Evolutionary conservation across 2,797 vertebrate genomes (phyloP).

Genomic region (Clarias laeviceps): DNA sequence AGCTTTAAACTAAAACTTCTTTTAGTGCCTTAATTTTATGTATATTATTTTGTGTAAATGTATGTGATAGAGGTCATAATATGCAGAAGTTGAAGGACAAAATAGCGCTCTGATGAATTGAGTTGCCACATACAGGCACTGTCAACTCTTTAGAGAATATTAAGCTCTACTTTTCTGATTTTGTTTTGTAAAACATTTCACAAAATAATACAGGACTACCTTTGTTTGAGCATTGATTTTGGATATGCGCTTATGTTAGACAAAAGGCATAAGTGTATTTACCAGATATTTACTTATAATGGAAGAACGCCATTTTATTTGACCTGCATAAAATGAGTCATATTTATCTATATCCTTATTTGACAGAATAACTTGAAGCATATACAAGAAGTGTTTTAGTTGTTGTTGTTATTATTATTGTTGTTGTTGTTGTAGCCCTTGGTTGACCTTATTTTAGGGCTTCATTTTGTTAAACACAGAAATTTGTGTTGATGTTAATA

Average conservation of each 20-base stretch:
- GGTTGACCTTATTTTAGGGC: background rate
- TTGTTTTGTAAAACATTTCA: constrained; percentile 18
- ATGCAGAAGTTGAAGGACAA: background rate
- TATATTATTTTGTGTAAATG: background rate
- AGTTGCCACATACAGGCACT: constrained; percentile 7
- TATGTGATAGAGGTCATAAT: background rate
- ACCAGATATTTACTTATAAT: background rate
- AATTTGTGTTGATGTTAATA: constrained; percentile 13
- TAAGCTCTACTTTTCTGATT: constrained; percentile 3
- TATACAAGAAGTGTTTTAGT: background rate
- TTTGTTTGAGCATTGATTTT: background rate
- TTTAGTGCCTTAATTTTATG: background rate
- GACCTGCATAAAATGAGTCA: background rate
- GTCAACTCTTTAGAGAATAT: background rate
- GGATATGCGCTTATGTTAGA: background rate
- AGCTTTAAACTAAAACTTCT: constrained; percentile 4
- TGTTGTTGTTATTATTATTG: background rate
- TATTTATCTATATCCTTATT: constrained; percentile 10
- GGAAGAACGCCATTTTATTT: background rate
- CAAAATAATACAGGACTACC: background rate
- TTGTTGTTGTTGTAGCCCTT: background rate
- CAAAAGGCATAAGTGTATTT: constrained; percentile 6
- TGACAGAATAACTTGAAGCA: background rate
- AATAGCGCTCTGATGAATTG: background rate
- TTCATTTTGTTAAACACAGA: constrained; percentile 14